phyloP scores from a whole-genome alignment of 2,113 vertebrate species.

The Nannospalax galili region DNA sequence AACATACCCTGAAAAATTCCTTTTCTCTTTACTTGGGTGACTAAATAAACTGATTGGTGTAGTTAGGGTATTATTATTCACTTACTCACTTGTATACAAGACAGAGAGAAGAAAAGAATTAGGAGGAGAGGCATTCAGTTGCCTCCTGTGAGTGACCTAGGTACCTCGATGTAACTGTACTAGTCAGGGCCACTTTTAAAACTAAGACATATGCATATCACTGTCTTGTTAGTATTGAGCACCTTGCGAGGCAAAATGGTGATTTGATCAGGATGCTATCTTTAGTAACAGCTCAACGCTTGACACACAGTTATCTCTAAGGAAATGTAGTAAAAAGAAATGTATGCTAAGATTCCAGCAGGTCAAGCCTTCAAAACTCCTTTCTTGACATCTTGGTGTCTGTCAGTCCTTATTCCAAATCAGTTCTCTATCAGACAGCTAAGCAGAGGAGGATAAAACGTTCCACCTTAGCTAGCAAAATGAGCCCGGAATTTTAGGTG shows the following conservation, averaged over 20 bases:
- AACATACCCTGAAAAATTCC: background rate
- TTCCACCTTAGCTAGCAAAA: constrained; percentile 48
- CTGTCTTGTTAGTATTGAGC: background rate
- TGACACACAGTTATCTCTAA: background rate
- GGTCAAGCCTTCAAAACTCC: constrained; percentile 14
- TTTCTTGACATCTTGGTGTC: background rate
- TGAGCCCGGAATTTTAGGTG: constrained; percentile 53
- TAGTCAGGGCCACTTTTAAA: background rate
- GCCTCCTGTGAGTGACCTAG: background rate
- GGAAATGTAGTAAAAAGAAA: background rate
- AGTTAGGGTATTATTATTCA: background rate
- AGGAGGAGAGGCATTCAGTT: background rate
- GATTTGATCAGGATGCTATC: background rate
- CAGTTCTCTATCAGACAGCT: constrained; percentile 56
- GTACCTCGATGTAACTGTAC: background rate
- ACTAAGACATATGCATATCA: background rate
- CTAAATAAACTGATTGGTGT: background rate
- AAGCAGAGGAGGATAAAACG: background rate
- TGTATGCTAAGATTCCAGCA: background rate
- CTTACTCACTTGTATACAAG: background rate
- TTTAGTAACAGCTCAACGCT: background rate
- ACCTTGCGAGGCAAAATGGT: background rate
- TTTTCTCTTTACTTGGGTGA: background rate
- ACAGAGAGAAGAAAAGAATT: background rate
- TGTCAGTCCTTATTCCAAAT: background rate